Conservation (phyloP, 1,140 invertebrate genomes). For the Lordiphosa collinella region DNA sequence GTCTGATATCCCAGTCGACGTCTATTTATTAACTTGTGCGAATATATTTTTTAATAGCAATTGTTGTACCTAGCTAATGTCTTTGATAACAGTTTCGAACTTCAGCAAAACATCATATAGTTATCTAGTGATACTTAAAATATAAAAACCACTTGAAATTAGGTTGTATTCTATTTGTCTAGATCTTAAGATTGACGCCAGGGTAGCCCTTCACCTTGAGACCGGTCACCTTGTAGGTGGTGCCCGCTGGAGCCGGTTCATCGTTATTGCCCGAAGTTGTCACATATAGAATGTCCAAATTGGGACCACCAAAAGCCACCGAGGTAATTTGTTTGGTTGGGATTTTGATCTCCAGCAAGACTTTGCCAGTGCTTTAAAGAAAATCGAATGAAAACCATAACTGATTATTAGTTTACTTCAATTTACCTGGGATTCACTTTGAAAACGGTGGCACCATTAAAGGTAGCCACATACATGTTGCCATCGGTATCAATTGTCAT, state of each 20-base stretch:
- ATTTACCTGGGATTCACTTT: slow-evolving; percentile 72
- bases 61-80: no score
- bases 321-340: slow-evolving; percentile 89
- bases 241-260: slow-evolving; percentile 84
- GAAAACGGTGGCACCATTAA: slow-evolving; percentile 81
- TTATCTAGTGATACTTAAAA: not conserved
- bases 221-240: slow-evolving; percentile 86
- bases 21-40: no score
- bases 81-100: no score
- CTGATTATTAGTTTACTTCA: not conserved
- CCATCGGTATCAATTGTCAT: slow-evolving; percentile 88
- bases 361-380: slow-evolving; percentile 51
- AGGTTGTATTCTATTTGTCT: slow-evolving; percentile 1
- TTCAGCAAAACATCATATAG: no score
- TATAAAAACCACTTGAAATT: not conserved
- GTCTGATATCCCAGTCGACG: no score
- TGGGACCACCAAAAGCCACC: slow-evolving; percentile 88
- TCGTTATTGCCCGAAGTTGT: slow-evolving; percentile 84
- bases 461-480: slow-evolving; percentile 87
- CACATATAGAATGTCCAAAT: slow-evolving; percentile 88
- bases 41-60: no score
- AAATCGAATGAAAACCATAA: not conserved
- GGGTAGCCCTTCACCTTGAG: slow-evolving; percentile 83
- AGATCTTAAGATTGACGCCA: slow-evolving; percentile 51
- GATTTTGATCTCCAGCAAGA: slow-evolving; percentile 66